Evolutionary conservation across 1,140 invertebrate species (phyloP).

Genomic region (Cotesia typhae): DNA sequence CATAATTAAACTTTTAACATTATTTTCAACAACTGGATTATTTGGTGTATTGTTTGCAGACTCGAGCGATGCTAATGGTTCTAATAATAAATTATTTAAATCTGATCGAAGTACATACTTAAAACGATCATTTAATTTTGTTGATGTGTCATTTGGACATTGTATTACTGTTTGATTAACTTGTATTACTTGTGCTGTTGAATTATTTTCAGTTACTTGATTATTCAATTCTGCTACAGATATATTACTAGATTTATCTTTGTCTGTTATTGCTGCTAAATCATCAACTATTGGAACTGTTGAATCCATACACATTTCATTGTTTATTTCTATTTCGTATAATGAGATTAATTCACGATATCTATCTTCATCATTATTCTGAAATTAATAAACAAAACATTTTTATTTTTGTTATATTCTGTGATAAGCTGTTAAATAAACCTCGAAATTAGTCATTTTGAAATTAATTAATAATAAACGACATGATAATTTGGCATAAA

Average conservation of each 20-base stretch:
- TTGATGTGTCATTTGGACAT: conserved; percentile 1
- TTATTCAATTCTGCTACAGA: background rate
- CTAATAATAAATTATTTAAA: conserved; percentile 41
- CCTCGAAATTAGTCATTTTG: too few relatives aligned
- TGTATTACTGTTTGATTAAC: conserved; percentile 18
- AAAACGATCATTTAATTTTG: conserved; percentile 14
- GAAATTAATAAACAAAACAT: conserved; percentile 22
- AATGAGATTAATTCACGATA: conserved; percentile 42
- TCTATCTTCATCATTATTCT: conserved; percentile 47
- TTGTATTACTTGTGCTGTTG: background rate
- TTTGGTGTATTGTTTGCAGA: background rate
- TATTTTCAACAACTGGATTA: conserved; percentile 19
- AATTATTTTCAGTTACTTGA: conserved; percentile 3
- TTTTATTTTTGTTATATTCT: background rate
- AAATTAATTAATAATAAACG: too few relatives aligned
- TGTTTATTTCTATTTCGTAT: conserved; percentile 39
- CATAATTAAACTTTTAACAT: conserved; percentile 6
- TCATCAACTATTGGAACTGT: background rate
- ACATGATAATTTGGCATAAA: conserved; percentile 25
- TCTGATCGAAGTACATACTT: conserved; percentile 37
- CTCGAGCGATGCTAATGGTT: conserved; percentile 34
- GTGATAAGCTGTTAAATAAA: too few relatives aligned
- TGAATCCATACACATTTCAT: conserved; percentile 34
- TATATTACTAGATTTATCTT: conserved; percentile 15
- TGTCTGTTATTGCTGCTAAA: background rate